phyloP scores from a whole-genome alignment of 1,140 invertebrate genomes.

The Trinorchestia longiramus region DNA sequence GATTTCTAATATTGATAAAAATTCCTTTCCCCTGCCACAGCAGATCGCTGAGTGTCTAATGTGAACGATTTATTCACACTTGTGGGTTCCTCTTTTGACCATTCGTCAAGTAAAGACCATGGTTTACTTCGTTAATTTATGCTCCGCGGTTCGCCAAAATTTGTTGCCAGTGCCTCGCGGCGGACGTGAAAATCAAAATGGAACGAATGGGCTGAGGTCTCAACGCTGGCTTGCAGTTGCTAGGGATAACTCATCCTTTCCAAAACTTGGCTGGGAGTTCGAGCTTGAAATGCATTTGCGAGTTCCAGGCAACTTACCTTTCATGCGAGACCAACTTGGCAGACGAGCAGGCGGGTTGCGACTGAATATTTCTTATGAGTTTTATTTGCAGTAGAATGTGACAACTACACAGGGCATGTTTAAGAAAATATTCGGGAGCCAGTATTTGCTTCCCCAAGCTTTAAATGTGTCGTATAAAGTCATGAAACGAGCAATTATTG shows the following conservation, averaged over 20 bases:
- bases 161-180: not conserved
- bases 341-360: not conserved
- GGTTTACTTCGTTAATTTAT: not conserved
- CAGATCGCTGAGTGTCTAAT: not conserved
- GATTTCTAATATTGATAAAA: not conserved
- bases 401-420: not conserved
- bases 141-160: not conserved
- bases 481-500: not conserved
- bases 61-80: not conserved
- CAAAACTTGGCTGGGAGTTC: conserved; percentile 15
- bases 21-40: not conserved
- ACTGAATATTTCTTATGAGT: not conserved
- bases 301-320: conserved; percentile 30
- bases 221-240: conserved; percentile 21
- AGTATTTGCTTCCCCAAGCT: not conserved
- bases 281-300: conserved; percentile 39
- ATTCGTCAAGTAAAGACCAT: not conserved
- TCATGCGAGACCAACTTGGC: not conserved
- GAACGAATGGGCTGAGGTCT: not conserved
- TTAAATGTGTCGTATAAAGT: not conserved
- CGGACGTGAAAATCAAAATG: conserved; percentile 3
- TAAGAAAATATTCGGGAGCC: not conserved
- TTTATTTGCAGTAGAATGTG: not conserved
- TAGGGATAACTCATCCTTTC: conserved; percentile 26
- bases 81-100: not conserved